These are phyloP conservation scores for Thamnophis elegans DNA, from an alignment of 2,797 vertebrate genomes.

Conservation along the genomic window DNA sequence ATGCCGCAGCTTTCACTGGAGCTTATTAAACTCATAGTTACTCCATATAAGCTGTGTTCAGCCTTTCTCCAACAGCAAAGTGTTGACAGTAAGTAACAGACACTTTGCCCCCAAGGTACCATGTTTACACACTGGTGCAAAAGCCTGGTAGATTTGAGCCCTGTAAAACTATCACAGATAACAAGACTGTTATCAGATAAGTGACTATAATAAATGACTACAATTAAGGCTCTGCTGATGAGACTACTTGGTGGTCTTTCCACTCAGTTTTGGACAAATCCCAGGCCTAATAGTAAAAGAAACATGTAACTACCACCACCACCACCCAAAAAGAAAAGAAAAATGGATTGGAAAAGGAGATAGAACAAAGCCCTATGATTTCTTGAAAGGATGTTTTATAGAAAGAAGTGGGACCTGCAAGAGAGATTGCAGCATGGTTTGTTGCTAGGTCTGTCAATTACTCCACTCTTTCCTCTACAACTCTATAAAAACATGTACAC, in stretches of 20 bases:
- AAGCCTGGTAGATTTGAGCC: constrained; percentile 79
- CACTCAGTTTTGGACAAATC: constrained; percentile 68
- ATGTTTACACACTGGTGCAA: constrained; percentile 73
- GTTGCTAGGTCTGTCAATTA: no score
- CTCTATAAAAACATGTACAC: neutral
- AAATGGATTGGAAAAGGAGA: neutral
- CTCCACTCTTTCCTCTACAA: neutral
- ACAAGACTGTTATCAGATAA: constrained; percentile 87
- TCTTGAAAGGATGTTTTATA: constrained; percentile 32
- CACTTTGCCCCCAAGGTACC: constrained; percentile 75
- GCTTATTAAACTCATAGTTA: constrained; percentile 83
- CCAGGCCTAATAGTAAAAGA: constrained; percentile 67
- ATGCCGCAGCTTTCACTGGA: constrained; percentile 82
- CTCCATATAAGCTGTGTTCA: constrained; percentile 80
- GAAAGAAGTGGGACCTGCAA: constrained; percentile 6
- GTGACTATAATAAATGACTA: constrained; percentile 82
- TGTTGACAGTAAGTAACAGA: constrained; percentile 83
- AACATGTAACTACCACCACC: neutral
- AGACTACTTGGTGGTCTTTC: constrained; percentile 82
- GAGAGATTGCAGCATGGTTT: neutral
- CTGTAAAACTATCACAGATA: constrained; percentile 83
- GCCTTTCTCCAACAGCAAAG: constrained; percentile 68
- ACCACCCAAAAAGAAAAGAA: neutral
- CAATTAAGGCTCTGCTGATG: constrained; percentile 78
- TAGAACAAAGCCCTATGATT: constrained; percentile 57